Percentiles rank a stretch among this genome's conserved stretches.
Evolutionary conservation across 1,140 invertebrate species (phyloP).

Genomic region (Cyclargus thomasi): DNA sequence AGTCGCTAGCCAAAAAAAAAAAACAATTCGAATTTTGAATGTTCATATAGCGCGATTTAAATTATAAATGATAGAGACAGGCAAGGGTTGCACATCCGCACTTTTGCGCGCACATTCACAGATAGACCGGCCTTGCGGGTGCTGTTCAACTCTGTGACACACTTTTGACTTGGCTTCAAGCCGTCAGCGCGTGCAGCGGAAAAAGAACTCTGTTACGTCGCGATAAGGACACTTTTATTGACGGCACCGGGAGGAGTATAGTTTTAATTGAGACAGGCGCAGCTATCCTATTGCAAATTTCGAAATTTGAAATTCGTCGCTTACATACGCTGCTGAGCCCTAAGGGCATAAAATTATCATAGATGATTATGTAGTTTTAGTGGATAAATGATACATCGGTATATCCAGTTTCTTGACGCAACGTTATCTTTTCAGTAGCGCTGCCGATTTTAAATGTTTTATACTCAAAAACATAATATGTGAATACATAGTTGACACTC

Average conservation of each 20-base stretch:
- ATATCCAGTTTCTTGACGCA: too few species aligned
- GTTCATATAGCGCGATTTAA: conserved; percentile 19
- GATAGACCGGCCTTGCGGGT: conserved; percentile 67
- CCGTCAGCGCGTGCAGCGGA: conserved; percentile 39
- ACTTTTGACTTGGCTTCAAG: conserved; percentile 69
- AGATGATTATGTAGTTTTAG: background rate
- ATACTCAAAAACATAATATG: too few species aligned
- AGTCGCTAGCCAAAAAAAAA: background rate
- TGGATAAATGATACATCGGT: too few species aligned
- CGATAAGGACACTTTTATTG: conserved; percentile 38
- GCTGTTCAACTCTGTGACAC: conserved; percentile 70
- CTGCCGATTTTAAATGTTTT: too few species aligned
- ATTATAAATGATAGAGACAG: conserved; percentile 44
- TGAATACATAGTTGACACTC: too few species aligned
- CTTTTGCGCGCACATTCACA: conserved; percentile 60
- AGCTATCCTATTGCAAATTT: conserved; percentile 64
- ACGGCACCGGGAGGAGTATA: conserved; percentile 28
- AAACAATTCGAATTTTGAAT: conserved; percentile 23
- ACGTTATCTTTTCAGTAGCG: too few species aligned
- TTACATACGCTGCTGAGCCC: conserved; percentile 3
- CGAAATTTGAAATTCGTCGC: conserved; percentile 61
- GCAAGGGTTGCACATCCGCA: conserved; percentile 58
- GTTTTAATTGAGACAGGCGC: conserved; percentile 67
- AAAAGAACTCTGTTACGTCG: conserved; percentile 38
- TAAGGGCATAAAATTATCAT: conserved; percentile 2